Evolutionary conservation across 2,888 invertebrate species (phyloP), one percentile per base, ranked within the genome.

Genomic region (Phrixothrix hirtus): DNA sequence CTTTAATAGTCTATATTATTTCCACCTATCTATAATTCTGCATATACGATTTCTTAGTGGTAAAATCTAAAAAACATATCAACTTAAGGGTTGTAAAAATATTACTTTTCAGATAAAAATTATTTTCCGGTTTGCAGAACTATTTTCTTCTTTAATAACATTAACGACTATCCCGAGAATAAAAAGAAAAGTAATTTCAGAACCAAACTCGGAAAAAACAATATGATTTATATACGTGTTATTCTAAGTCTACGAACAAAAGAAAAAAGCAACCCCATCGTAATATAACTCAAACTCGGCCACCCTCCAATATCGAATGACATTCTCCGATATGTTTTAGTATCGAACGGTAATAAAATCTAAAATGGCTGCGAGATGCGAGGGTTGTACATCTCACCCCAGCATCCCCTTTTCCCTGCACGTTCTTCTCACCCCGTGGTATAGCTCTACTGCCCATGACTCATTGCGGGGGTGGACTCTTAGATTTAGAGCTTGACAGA

Each of bases 261-360:
- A 50, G 55, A 55, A 50, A 55, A 53, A 50, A 50, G 41, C 49
- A 55, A 45, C 55, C 55, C 48, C 50, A 52, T 48, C 49, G 52
- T 41, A 50, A 55, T 45, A 56, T 52, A 52, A 52, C 56, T 52
- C 56, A 52, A 56, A 56, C 48, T 51, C 50, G 63, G 59, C 59
- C 59, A 56, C 61, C 60, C 59, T 64, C 62, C 63, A 60, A 60
- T 59, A 58, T 56, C 58, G 47, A 57, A 59, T 59, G 59, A 61
- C 59, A 58, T 55, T 59, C 61, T 59, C 66, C 69, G 66, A 72
- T 71, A 71, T 72, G 73, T 75, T 75, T 74, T 74, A 74, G 73
- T 75, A 75, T 74, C 74, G 74, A 75, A 75, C 74, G 73, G 73
- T 70, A 74, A 75, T 75, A 75, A 75, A 75, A 75, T 74, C 75